Evolutionary conservation across 2,888 invertebrate genomes (phyloP).

Genomic region (Cryptus viduatorius): DNA sequence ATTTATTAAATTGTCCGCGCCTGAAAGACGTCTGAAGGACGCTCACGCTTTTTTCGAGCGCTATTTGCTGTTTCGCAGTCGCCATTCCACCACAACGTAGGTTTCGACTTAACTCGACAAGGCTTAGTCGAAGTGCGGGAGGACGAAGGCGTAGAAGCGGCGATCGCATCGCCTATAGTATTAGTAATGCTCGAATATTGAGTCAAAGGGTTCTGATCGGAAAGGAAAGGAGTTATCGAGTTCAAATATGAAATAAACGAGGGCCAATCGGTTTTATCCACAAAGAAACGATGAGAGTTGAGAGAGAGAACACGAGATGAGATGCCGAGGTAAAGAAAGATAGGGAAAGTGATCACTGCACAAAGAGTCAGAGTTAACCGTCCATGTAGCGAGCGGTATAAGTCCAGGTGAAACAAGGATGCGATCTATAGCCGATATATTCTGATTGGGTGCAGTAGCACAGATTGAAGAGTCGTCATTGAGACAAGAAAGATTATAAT

Average conservation of each 20-base stretch:
- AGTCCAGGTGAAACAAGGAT: neutral
- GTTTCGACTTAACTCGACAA: neutral
- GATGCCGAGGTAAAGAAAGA: neutral
- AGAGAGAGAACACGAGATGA: neutral
- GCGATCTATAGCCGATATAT: neutral
- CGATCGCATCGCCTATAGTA: neutral
- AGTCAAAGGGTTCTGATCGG: neutral
- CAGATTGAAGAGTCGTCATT: conserved; percentile 27
- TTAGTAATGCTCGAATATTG: neutral
- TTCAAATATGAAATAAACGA: neutral
- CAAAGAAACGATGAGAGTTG: neutral
- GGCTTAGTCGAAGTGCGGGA: neutral
- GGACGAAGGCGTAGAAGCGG: neutral
- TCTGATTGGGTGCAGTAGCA: neutral
- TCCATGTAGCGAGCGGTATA: neutral
- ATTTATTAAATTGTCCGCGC: neutral
- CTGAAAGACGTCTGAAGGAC: neutral
- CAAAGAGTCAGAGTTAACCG: neutral
- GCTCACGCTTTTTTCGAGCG: neutral
- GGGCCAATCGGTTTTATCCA: conserved; percentile 13
- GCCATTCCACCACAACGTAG: conserved; percentile 8
- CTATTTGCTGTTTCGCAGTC: neutral
- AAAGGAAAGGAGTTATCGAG: neutral
- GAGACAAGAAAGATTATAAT: conserved; percentile 5
- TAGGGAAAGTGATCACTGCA: conserved; percentile 25